These are phyloP conservation scores for Loris lydekkerianus DNA, from an alignment of 2,797 vertebrate species.

Conservation along the genomic window DNA sequence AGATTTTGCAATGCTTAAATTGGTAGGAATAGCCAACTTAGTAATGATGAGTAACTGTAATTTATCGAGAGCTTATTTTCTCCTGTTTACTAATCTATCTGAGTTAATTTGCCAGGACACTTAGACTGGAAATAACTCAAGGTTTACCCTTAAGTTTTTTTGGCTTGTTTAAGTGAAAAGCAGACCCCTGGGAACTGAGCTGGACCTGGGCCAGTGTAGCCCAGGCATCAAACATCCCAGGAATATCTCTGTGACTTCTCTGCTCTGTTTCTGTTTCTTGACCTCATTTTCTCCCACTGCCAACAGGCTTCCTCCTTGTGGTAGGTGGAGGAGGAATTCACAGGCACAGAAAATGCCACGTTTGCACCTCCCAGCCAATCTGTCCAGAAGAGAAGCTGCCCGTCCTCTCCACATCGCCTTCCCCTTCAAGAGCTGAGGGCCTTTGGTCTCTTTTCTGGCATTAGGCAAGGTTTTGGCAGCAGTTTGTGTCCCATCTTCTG, in stretches of 20 bases:
- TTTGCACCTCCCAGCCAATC: background rate
- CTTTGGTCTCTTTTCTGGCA: fast-evolving
- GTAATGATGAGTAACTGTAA: background rate
- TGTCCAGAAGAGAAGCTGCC: background rate
- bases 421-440: fast-evolving
- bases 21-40: too few species aligned
- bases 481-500: fast-evolving
- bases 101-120: background rate
- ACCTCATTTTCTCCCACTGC: background rate
- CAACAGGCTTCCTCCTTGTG: background rate
- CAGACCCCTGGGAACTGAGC: too few species aligned
- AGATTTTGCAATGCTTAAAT: too few species aligned
- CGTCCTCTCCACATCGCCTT: fast-evolving
- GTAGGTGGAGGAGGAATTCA: background rate
- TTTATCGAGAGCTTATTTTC: background rate
- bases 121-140: background rate
- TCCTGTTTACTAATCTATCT: background rate
- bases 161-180: background rate
- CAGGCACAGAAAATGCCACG: background rate
- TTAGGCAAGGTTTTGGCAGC: background rate
- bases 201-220: background rate
- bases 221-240: background rate
- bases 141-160: background rate
- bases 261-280: background rate
- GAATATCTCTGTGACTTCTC: background rate